Base-by-base conservation (phyloP, 64 coral and sea anemone genomes). In the Dendrophyllia cribrosa region DNA sequence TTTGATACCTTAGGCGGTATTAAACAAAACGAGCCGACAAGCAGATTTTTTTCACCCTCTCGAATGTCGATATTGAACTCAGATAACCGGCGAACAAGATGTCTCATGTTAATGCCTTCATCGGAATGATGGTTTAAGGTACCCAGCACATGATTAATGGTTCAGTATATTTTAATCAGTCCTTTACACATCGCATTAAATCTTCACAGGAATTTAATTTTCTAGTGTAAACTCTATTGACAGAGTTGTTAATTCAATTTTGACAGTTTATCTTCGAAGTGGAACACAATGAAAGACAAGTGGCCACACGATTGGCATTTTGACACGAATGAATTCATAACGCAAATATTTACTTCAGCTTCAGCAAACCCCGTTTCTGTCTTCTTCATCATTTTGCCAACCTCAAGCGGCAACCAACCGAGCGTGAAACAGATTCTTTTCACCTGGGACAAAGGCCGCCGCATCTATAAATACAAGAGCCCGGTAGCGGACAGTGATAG, bases 201-300 rank as follows among this genome's bases (percentile, higher is more conserved):
- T 20, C 92, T 83, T 84, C 59, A 74, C 77, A 94, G 77, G 92
- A 94, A 84, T 76, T 85, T 89, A 94, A 89, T 94, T 94, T 94
- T 88, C 61, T 94, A 58, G 59, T 56, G 68, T 94, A 94, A 94
- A 89, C 92, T 83, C 59, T 82, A 94, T 81, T 89, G 86, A 75
- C 92, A 94, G 48, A 75, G 63, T 75, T 50, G 68, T 84, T 51
- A 84, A 94, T 89, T 74, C 77, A 82, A 52, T 89, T 89, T 23
- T 75, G 86, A 94, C 78, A 75, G 64, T 89, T 88, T 59, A 84
- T 51, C 61, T 84, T 84, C 47, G 44, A 51, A 84, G 80, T 67
- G 80, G 80, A 45, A 48, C 20, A 84, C 62, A 67, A 47, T 67
- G 80, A 67, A 84, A 84, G 80, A 84, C 80, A 84, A 84, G 80